Base-by-base conservation (phyloP, 1,140 invertebrate species). In the Rhagoletis zephyria region DNA sequence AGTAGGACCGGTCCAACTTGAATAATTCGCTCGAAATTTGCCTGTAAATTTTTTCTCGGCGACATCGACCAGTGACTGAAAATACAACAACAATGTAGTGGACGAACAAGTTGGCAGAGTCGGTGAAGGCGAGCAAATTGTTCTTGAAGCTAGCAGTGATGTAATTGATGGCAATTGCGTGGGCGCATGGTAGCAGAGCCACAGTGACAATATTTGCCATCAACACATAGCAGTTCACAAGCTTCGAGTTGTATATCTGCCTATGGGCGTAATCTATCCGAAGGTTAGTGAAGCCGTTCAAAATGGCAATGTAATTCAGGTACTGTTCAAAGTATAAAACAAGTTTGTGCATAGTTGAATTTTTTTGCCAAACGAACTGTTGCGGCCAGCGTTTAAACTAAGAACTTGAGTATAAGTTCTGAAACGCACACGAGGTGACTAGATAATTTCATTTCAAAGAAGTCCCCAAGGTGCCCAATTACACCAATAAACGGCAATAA, bases 61-160 rank as follows among this genome's bases (percentile, higher is more conserved):
- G 74, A 14, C 1, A 56, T 4, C 74, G 74, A 30, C 74, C 56
- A 2, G 56, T 7, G 4, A 81, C 74, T 48, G 74, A 59, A 81
- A 81, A 81, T n/a, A 56, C 74, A 19, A 81, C 48, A 56, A 59
- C 74, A 56, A 42, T 19, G 48, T 81, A 81, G 12, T 9, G 2
- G 9, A 81, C 56, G n/a, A 81, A 30, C 9, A 81, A 3, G 12
- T 51, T 81, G 48, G 19, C 48, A 16, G 45, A 81, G n/a, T 59
- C 74, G 48, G 74, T 81, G 74, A 81, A 81, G n/a, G 48, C 74
- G 2, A 81, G 45, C 19, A 81, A 81, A 59, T 56, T 81, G 56
- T 81, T 81, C 6, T 56, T 81, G 48, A 81, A 56, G 56, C 45
- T 81, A 1, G 14, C 45, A 6, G 74, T 59, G 42, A 81, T 81